These are phyloP conservation scores for Palloptera scutellata DNA, from an alignment of 2,888 invertebrate species.

Conservation along the genomic window DNA sequence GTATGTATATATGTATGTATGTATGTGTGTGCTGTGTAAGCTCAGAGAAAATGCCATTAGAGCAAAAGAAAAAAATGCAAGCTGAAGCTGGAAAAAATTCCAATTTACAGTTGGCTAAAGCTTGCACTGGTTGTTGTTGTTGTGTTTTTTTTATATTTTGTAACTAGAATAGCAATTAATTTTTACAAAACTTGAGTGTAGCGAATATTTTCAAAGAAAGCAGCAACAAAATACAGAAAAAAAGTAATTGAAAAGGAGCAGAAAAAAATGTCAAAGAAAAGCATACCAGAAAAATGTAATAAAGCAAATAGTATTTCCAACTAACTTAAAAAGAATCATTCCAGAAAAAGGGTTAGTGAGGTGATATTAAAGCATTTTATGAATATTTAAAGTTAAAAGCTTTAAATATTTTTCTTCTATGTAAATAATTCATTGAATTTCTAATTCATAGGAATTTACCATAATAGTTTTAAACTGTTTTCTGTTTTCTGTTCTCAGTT, in stretches of 20 bases:
- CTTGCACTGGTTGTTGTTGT: slow-evolving; percentile 37
- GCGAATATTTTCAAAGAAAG: not conserved
- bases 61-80: slow-evolving; percentile 25
- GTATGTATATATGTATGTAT: not conserved
- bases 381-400: too few species aligned
- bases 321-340: slow-evolving; percentile 1
- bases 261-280: too few species aligned
- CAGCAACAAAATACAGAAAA: not conserved
- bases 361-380: slow-evolving; percentile 14
- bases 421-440: too few species aligned
- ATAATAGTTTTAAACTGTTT: too few species aligned
- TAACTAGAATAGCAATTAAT: slow-evolving; percentile 28
- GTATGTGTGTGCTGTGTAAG: not conserved
- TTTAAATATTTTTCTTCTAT: too few species aligned
- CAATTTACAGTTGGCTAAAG: slow-evolving; percentile 43
- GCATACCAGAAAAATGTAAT: slow-evolving; percentile 38
- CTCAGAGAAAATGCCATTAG: slow-evolving; percentile 33
- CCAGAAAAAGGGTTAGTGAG: too few species aligned
- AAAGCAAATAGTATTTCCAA: slow-evolving; percentile 38
- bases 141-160: slow-evolving; percentile 31
- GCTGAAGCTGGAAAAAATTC: slow-evolving; percentile 33
- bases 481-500: too few species aligned
- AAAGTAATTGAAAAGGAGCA: slow-evolving; percentile 9
- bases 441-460: too few species aligned
- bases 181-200: slow-evolving; percentile 23